Conservation (phyloP, 2,113 vertebrate species). For the Macrotus californicus region DNA sequence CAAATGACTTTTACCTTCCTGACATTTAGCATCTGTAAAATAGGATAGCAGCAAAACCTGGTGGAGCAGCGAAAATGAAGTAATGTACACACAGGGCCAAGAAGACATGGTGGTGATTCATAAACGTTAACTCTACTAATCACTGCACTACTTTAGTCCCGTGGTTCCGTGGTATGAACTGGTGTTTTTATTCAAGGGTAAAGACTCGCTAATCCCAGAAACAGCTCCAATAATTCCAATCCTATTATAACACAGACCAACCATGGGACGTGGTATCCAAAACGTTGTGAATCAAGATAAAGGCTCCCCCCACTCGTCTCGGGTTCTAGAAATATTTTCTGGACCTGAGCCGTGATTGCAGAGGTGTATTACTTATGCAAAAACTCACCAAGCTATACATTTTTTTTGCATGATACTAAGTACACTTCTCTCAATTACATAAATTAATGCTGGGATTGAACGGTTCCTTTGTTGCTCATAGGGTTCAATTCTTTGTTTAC, state of each 20-base stretch:
- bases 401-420: not conserved
- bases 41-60: not conserved
- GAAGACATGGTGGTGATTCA: not conserved
- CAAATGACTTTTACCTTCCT: not conserved
- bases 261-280: not conserved
- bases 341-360: not conserved
- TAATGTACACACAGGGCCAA: not conserved
- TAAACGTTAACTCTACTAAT: not conserved
- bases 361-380: not conserved
- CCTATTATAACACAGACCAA: not conserved
- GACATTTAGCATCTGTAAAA: not conserved
- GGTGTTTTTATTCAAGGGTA: not conserved
- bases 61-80: not conserved
- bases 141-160: not conserved
- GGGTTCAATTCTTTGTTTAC: not conserved
- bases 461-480: not conserved
- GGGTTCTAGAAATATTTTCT: constrained; percentile 2
- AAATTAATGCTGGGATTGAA: not conserved
- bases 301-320: not conserved
- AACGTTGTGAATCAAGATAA: constrained; percentile 11
- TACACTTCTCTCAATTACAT: not conserved
- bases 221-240: not conserved
- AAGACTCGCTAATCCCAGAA: not conserved
- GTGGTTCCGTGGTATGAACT: not conserved
- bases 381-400: not conserved